Base-by-base conservation (phyloP, 2,113 vertebrate genomes). In the Pica pica region DNA sequence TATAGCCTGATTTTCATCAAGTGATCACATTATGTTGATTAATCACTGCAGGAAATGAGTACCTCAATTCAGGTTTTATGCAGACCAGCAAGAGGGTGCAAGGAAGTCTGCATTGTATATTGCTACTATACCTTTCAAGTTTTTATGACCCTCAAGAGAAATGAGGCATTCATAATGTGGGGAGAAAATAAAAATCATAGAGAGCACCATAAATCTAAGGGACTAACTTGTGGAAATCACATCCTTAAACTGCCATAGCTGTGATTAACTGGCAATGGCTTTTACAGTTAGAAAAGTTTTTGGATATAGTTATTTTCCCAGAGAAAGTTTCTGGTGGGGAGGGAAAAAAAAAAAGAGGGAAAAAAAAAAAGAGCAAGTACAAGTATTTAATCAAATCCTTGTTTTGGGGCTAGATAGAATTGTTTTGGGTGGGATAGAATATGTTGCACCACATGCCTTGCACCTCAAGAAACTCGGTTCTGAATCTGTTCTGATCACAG, bases 1-100 rank as follows among this genome's bases (percentile, higher is more conserved):
- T 68, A 75, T 59, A 90, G 53, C 56, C 75, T 94, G 93, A 95
- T 67, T 96, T 96, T 96, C 90, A 87, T 92, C 89, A 92, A 68
- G 60, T 67, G 79, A 92, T 94, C 79, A 91, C 76, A 94, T 85
- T 94, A 92, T 93, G 59, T 81, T 97, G 95, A 95, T 97, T 97
- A 95, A 96, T 97, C 96, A 95, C 80, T 84, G 65, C 96, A 97
- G 97, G 93, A 97, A 97, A 97, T 96, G 86, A 97, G 78, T 89
- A 97, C 92, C 92, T 84, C 89, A 95, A 47, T 95, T 95, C 94
- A 88, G 55, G 65, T 84, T 93, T 97, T 96, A 94, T 81, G 50
- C 87, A 77, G 82, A 94, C 87, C 74, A 94, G 93, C 60, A 83
- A 96, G 63, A 90, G 61, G 87, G 83, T 97, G 47, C 94, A 97